Evolutionary conservation across 2,797 vertebrate species (phyloP), one percentile per base, ranked within the genome.

Genomic region (Tolypeutes matacus): DNA sequence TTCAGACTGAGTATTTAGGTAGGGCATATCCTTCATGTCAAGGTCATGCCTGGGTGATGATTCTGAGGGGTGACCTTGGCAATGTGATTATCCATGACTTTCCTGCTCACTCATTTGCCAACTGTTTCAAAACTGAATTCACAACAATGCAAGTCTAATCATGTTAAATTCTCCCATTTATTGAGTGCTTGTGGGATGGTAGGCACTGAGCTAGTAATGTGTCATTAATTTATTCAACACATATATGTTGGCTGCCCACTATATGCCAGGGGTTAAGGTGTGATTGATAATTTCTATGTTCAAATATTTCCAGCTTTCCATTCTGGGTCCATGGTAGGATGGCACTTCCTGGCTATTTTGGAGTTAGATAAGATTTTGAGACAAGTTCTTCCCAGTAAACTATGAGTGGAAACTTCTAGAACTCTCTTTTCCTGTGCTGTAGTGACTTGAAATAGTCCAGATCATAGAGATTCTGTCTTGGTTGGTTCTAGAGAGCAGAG

Each of bases 1-100:
- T 97, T 14, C 73, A 3, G 42, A 97, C 62, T 0, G 21, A 97
- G 7, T 4, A 39, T 15, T 29, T 97, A 29, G 96, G 96, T 97
- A 90, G 67, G 49, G 0, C 56, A 14, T 53, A 3, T 5, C 51
- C 29, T 67, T 51, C 27, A 0, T 2, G 36, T 18, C 69, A 25
- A 27, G 34, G 31, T 70, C 23, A 0, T 11, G 1, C 29, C 23
- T 5, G 27, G 73, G 51, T 7, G 21, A 10, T n/a, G 29, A 11
- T 29, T 53, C 39, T 13, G 15, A 67, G 6, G 23, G 36, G 3
- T 17, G 18, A n/a, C 21, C 29, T 51, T 9, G n/a, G 39, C 5
- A 1, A 14, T 14, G 49, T 12, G 25, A 39, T 70, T 72, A 31
- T 70, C 46, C 11, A 0, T 12, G 27, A 8, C 5, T 80, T 39